Percentiles rank a stretch among this genome's conserved stretches.
Evolutionary conservation across 2,888 invertebrate genomes (phyloP).

Genomic region (Xestia ashworthii): DNA sequence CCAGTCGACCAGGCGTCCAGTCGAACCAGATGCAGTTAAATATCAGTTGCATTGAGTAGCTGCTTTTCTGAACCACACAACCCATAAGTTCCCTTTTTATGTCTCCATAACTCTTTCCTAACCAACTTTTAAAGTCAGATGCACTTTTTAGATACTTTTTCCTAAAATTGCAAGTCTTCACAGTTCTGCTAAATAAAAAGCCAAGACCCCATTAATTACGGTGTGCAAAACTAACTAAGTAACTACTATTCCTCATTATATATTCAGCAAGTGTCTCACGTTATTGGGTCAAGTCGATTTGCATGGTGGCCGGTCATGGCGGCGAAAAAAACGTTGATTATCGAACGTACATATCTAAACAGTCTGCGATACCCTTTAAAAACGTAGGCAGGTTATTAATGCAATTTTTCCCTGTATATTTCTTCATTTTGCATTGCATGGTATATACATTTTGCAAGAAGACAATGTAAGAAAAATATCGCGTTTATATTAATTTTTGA

Average conservation of each 20-base stretch:
- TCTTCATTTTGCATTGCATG: too few species aligned
- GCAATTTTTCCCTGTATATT: too few species aligned
- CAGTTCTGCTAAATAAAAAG: background rate
- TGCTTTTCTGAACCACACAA: too few species aligned
- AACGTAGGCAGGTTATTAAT: background rate
- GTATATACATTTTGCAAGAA: background rate
- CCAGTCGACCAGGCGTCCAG: background rate
- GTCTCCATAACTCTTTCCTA: background rate
- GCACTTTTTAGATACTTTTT: too few species aligned
- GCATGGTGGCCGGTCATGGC: conserved; percentile 54
- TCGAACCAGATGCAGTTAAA: background rate
- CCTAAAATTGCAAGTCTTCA: background rate
- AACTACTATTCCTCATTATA: conserved; percentile 37
- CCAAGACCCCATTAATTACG: conserved; percentile 28
- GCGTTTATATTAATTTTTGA: background rate
- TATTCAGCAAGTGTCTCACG: conserved; percentile 53
- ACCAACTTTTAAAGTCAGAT: background rate
- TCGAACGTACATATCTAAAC: conserved; percentile 54
- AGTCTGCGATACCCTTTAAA: conserved; percentile 28
- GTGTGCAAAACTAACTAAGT: conserved; percentile 40
- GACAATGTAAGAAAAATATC: background rate
- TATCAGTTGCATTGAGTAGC: background rate
- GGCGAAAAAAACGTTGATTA: conserved; percentile 50
- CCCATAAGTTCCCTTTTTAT: background rate
- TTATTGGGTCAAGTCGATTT: conserved; percentile 65